phyloP scores from a whole-genome alignment of 2,797 vertebrate genomes.

The Lates japonicus region DNA sequence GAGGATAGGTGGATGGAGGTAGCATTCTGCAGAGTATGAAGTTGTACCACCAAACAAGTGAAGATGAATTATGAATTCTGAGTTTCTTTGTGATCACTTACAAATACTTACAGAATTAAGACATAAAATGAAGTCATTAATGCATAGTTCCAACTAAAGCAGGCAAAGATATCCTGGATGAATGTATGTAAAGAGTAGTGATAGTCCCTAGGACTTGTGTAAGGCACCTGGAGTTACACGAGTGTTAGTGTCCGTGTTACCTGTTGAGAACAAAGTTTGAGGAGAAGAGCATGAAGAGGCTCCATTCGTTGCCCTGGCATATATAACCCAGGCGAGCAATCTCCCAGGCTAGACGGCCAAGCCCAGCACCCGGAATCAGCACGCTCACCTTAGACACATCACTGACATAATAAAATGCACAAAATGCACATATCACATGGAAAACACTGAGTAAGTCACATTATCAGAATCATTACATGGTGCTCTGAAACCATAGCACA shows the following conservation, averaged over 20 bases:
- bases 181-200: neutral
- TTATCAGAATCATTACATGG: conserved; percentile 14
- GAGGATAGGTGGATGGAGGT: conserved; percentile 1
- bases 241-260: conserved; percentile 78
- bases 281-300: conserved; percentile 99
- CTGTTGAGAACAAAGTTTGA: conserved; percentile 99
- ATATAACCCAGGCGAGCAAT: conserved; percentile 95
- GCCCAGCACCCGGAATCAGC: conserved; percentile 97
- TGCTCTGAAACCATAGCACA: conserved; percentile 23
- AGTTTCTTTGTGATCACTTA: conserved; percentile 4
- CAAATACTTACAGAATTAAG: neutral
- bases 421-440: conserved; percentile 77
- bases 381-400: conserved; percentile 96
- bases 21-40: conserved; percentile 1
- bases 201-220: neutral
- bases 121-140: neutral
- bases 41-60: neutral
- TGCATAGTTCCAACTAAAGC: neutral
- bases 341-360: conserved; percentile 98
- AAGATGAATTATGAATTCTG: neutral
- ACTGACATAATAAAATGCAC: conserved; percentile 81
- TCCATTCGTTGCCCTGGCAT: conserved; percentile 99
- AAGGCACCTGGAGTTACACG: neutral
- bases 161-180: conserved; percentile 3
- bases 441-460: conserved; percentile 63